Evolutionary conservation across 2,797 vertebrate genomes (phyloP).

Genomic region (Tympanoctomys barrerae): DNA sequence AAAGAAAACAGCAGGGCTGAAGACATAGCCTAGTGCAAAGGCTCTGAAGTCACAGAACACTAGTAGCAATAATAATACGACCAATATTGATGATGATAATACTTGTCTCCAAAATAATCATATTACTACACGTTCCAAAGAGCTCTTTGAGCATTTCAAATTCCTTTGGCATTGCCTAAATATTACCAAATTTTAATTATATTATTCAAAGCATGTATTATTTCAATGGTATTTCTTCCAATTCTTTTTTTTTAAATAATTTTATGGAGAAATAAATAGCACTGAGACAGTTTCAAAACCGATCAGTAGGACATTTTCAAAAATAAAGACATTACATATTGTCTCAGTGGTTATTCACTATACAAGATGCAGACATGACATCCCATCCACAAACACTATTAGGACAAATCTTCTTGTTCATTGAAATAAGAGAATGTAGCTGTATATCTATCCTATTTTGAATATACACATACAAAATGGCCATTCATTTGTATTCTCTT

Average conservation of each 20-base stretch:
- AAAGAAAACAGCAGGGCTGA: neutral
- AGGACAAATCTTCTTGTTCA: too few species aligned
- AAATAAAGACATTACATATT: too few species aligned
- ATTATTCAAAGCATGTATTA: neutral
- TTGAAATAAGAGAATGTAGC: too few species aligned
- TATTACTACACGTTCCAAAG: neutral
- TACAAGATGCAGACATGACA: too few species aligned
- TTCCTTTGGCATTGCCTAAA: neutral
- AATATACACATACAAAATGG: too few species aligned
- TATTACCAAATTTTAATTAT: neutral
- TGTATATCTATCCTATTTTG: too few species aligned
- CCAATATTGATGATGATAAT: neutral
- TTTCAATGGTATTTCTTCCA: slow-evolving; percentile 12
- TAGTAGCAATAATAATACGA: neutral
- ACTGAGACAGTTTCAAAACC: too few species aligned
- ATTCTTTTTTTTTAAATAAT: neutral
- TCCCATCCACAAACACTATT: too few species aligned
- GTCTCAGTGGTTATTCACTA: too few species aligned
- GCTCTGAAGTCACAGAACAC: neutral
- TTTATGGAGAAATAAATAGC: too few species aligned
- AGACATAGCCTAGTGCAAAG: neutral
- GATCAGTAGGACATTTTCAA: too few species aligned
- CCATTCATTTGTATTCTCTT: too few species aligned
- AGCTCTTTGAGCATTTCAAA: neutral
- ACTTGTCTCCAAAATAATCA: neutral